Conservation (phyloP, 2,888 invertebrate species). For the Abrostola tripartita region DNA sequence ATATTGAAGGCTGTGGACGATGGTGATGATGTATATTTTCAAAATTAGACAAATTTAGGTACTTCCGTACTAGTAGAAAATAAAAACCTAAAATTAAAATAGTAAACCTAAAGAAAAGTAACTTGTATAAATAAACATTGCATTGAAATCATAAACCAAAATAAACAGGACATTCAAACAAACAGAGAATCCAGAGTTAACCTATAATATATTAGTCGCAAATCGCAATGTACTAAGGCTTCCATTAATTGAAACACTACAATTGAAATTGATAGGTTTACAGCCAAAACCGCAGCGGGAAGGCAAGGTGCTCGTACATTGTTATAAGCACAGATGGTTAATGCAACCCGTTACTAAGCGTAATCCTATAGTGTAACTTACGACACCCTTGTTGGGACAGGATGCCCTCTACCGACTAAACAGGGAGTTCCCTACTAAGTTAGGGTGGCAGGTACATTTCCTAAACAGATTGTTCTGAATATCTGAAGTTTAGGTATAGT, state of each 20-base stretch:
- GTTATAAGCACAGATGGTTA: slow-evolving; percentile 41
- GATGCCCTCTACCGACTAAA: not conserved
- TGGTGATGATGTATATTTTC: too few relatives aligned
- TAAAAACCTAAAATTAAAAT: too few relatives aligned
- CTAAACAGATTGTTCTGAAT: not conserved
- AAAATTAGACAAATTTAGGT: too few relatives aligned
- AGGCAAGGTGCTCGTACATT: slow-evolving; percentile 19
- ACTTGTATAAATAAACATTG: too few relatives aligned
- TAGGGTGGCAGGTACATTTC: not conserved
- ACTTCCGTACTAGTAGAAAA: too few relatives aligned
- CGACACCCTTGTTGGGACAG: not conserved
- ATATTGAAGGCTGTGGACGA: too few relatives aligned
- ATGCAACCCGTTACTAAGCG: slow-evolving; percentile 7
- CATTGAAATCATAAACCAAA: not conserved
- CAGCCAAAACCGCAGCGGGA: slow-evolving; percentile 20
- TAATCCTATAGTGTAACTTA: not conserved
- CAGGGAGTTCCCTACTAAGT: not conserved
- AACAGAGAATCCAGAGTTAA: not conserved
- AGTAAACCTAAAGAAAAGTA: too few relatives aligned
- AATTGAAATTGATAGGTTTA: slow-evolving; percentile 22
- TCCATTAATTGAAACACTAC: slow-evolving; percentile 43
- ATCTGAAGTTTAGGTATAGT: too few relatives aligned
- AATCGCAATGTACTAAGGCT: slow-evolving; percentile 27
- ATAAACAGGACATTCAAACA: not conserved
- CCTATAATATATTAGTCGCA: slow-evolving; percentile 12